A percentile compares a stretch with the other conserved stretches of the same genome.
phyloP scores from a whole-genome alignment of 1,140 invertebrate genomes.

The Zaprionus ghesquierei region DNA sequence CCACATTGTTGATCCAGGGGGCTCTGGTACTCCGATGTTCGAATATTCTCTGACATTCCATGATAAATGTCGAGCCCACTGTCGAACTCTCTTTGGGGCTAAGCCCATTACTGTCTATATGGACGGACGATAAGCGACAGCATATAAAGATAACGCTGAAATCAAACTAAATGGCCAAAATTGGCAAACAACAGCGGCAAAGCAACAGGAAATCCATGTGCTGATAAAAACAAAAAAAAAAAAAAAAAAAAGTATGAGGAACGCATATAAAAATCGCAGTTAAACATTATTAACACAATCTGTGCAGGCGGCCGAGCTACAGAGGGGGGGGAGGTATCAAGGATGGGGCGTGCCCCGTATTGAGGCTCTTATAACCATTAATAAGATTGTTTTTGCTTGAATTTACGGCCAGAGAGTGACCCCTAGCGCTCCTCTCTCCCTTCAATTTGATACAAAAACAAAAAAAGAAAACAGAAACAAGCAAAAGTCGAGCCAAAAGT shows the following conservation, averaged over 20 bases:
- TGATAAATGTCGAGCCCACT: conserved; percentile 36
- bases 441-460: conserved; percentile 23
- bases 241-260: conserved; percentile 28
- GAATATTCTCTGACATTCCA: neutral
- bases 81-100: conserved; percentile 26
- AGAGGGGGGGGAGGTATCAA: neutral
- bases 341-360: neutral
- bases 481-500: conserved; percentile 51
- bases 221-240: conserved; percentile 54
- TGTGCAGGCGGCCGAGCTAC: neutral
- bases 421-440: neutral
- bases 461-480: conserved; percentile 16
- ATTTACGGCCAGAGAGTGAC: conserved; percentile 64
- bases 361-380: conserved; percentile 65
- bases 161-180: conserved; percentile 81
- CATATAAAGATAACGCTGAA: conserved; percentile 75
- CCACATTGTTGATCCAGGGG: conserved; percentile 8
- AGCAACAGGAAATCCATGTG: conserved; percentile 70
- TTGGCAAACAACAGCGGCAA: conserved; percentile 58
- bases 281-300: conserved; percentile 74
- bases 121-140: conserved; percentile 59
- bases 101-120: conserved; percentile 68
- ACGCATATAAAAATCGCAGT: conserved; percentile 76
- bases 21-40: neutral
- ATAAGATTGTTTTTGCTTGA: conserved; percentile 80